phyloP scores from a whole-genome alignment of 2,888 invertebrate genomes.

The Patella caerulea region DNA sequence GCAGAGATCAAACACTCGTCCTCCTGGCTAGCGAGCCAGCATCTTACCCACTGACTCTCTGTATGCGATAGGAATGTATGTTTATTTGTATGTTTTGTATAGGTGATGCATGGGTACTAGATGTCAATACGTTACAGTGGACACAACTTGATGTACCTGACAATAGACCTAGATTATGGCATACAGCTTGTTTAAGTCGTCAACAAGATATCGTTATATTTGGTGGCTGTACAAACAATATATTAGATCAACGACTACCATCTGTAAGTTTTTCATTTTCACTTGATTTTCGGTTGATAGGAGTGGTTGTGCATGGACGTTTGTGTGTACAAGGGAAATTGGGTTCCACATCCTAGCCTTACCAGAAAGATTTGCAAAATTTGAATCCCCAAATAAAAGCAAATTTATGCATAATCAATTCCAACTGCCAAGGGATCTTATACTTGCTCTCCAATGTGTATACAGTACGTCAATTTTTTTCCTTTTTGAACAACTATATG shows the following conservation, averaged over 20 bases:
- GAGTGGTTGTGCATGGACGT: neutral
- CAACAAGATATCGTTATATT: conserved; percentile 66
- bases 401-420: no score
- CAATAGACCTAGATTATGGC: conserved; percentile 68
- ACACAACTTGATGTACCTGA: conserved; percentile 50
- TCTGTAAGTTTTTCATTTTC: conserved; percentile 37
- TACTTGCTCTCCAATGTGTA: no score
- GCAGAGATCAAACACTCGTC: no score
- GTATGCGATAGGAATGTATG: no score
- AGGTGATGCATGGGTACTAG: conserved; percentile 70
- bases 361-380: no score
- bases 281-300: neutral
- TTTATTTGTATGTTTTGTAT: conserved; percentile 3
- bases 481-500: no score
- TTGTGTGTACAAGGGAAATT: neutral
- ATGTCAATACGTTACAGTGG: conserved; percentile 58
- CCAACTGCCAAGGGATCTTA: no score
- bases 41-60: no score
- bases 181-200: conserved; percentile 59
- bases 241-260: conserved; percentile 45
- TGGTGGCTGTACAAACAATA: conserved; percentile 69
- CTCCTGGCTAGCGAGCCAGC: no score
- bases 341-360: no score
- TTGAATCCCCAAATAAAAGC: no score
- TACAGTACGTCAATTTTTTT: no score